Conservation (phyloP, 2,797 vertebrate species). For the Poecilia picta region DNA sequence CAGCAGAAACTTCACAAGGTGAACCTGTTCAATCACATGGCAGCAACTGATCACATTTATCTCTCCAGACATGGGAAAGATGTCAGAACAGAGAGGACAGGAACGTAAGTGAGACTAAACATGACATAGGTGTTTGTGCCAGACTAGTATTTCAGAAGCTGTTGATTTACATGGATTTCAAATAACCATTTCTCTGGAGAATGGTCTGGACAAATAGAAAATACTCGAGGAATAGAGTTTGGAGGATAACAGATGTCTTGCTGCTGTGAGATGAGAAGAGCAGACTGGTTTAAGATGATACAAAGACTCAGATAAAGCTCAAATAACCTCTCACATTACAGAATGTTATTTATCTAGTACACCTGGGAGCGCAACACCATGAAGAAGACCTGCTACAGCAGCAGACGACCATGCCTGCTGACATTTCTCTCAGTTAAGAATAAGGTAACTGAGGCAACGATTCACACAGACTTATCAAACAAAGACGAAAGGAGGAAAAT, state of each 20-base stretch:
- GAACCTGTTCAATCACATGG: not conserved
- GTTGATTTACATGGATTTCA: not conserved
- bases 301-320: not conserved
- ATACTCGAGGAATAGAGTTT: not conserved
- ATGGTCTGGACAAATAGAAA: not conserved
- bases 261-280: not conserved
- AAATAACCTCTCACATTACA: not conserved
- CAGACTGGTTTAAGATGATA: not conserved
- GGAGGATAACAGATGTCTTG: not conserved
- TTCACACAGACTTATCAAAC: slow-evolving; percentile 2
- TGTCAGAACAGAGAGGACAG: not conserved
- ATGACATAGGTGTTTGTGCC: not conserved
- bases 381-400: not conserved
- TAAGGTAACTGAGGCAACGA: not conserved
- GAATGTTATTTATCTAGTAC: not conserved
- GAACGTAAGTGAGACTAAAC: not conserved
- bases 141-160: not conserved
- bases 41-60: not conserved
- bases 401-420: not conserved
- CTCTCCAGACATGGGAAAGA: not conserved
- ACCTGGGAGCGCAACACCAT: not conserved
- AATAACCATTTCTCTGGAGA: not conserved
- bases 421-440: not conserved
- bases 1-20: not conserved
- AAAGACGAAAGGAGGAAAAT: not conserved